Evolutionary conservation across 2,797 vertebrate species (phyloP).

Genomic region (Sphenodon punctatus): DNA sequence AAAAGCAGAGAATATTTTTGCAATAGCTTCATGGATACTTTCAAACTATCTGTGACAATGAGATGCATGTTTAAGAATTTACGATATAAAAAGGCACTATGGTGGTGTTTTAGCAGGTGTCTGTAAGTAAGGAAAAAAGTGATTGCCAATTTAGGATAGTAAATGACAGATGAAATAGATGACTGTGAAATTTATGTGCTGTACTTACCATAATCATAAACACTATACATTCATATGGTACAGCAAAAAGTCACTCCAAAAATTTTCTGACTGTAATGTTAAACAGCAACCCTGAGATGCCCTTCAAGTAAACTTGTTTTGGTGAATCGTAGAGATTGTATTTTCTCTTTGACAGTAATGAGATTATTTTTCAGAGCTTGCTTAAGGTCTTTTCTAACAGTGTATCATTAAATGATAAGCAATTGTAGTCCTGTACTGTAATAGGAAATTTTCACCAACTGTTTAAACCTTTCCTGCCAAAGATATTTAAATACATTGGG

Average conservation of each 20-base stretch:
- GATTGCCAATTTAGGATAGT: no score
- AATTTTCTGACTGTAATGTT: not conserved
- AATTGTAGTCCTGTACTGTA: not conserved
- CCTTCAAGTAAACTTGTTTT: not conserved
- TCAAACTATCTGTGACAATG: no score
- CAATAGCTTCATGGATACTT: no score
- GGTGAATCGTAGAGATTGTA: not conserved
- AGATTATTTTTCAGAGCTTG: conserved; percentile 34
- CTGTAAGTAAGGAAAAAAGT: not conserved
- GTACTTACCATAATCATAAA: no score
- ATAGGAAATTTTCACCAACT: not conserved
- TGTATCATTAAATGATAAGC: conserved; percentile 2
- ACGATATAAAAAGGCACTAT: not conserved
- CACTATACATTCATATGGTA: not conserved
- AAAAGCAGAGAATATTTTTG: no score
- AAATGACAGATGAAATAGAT: not conserved
- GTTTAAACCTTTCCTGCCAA: not conserved
- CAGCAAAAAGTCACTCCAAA: not conserved
- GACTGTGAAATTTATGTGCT: no score
- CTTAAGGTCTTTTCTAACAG: not conserved
- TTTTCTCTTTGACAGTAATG: conserved; percentile 31
- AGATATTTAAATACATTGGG: not conserved
- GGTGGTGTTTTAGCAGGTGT: not conserved
- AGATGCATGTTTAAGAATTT: not conserved
- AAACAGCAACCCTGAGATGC: not conserved